Percentiles rank a stretch among this genome's conserved stretches.
Evolutionary conservation across 2,888 invertebrate species (phyloP).

Genomic region (Himalopsyche anomala): DNA sequence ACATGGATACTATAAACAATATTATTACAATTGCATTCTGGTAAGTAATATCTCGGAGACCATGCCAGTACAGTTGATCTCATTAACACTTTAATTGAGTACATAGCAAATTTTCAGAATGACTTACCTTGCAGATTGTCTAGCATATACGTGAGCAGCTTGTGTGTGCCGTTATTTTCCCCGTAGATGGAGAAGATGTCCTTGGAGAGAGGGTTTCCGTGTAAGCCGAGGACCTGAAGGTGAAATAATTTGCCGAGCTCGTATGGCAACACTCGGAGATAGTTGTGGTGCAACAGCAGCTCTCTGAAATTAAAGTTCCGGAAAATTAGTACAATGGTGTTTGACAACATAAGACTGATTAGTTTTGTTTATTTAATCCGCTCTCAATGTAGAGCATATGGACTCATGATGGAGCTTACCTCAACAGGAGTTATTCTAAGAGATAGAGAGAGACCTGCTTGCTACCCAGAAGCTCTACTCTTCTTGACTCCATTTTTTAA

Average conservation of each 20-base stretch:
- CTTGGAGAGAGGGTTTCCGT: conserved; percentile 95
- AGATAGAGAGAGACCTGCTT: no score
- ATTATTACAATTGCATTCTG: no score
- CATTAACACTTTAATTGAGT: background rate
- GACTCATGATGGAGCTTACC: no score
- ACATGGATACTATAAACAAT: no score
- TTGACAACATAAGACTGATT: background rate
- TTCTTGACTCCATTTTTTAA: no score
- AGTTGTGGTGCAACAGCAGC: conserved; percentile 95
- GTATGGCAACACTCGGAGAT: conserved; percentile 94
- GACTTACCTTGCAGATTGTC: conserved; percentile 95
- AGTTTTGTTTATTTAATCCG: no score
- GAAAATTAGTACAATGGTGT: background rate
- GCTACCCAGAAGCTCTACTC: no score
- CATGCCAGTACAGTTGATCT: conserved; percentile 46
- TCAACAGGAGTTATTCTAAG: no score
- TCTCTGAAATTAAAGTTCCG: conserved; percentile 81
- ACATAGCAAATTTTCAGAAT: conserved; percentile 35
- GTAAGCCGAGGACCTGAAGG: conserved; percentile 92
- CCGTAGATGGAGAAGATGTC: conserved; percentile 94
- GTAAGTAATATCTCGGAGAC: conserved; percentile 6
- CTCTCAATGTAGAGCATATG: no score
- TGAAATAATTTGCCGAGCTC: conserved; percentile 98
- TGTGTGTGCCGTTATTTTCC: conserved; percentile 95
- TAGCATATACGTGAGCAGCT: conserved; percentile 95